phyloP scores from a whole-genome alignment of 2,797 vertebrate genomes.

The Lepilemur septentrionalis region DNA sequence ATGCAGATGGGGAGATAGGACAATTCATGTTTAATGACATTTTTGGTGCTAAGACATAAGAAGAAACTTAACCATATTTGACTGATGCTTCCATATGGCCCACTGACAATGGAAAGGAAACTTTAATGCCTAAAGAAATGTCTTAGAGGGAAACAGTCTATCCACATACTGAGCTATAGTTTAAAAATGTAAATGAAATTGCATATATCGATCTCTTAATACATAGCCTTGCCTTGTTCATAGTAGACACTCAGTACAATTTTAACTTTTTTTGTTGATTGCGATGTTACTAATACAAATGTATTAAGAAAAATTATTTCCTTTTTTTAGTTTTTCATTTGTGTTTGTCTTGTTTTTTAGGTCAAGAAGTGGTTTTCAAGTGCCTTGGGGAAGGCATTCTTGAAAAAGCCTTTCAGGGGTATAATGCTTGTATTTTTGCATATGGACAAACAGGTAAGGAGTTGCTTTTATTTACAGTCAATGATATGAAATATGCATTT shows the following conservation, averaged over 20 bases:
- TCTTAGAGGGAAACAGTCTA: not conserved
- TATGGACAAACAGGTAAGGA: constrained; percentile 98
- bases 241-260: not conserved
- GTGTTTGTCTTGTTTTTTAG: constrained; percentile 85
- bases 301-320: not conserved
- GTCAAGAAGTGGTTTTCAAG: constrained; percentile 99
- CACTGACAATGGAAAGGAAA: not conserved
- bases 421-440: constrained; percentile 99
- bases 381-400: constrained; percentile 99
- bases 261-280: not conserved
- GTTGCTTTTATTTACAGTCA: not conserved
- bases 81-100: not conserved
- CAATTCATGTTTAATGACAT: not conserved
- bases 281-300: not conserved
- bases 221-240: not conserved
- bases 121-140: not conserved
- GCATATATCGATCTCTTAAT: not conserved
- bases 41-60: not conserved
- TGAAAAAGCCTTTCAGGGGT: constrained; percentile 99
- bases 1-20: not conserved
- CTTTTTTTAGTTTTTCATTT: not conserved
- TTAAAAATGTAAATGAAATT: not conserved
- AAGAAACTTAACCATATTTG: not conserved
- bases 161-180: not conserved
- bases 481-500: not conserved